Conservation (phyloP, 2,888 invertebrate genomes). For the Tyria jacobaeae region DNA sequence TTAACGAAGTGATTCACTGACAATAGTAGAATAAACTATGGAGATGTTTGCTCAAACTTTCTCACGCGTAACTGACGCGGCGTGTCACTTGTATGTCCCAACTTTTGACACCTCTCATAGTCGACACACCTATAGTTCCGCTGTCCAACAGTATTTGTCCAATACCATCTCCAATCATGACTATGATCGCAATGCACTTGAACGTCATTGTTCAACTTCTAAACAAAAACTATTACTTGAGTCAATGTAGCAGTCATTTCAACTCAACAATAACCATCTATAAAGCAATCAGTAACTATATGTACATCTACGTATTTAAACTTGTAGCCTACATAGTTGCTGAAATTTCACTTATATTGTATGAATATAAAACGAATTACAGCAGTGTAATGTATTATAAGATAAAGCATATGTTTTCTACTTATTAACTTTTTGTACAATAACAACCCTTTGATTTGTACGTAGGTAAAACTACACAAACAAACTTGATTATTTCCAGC, state of each 20-base stretch:
- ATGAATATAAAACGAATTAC: neutral
- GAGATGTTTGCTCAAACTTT: slow-evolving; percentile 83
- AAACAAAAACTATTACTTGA: slow-evolving; percentile 41
- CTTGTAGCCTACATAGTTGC: neutral
- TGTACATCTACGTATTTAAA: neutral
- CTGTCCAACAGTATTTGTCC: slow-evolving; percentile 72
- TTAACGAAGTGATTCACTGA: slow-evolving; percentile 84
- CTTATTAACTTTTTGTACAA: too few species aligned
- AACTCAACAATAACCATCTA: neutral
- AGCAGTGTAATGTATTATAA: neutral
- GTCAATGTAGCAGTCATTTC: slow-evolving; percentile 27
- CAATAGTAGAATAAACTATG: slow-evolving; percentile 79
- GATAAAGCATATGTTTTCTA: slow-evolving; percentile 5
- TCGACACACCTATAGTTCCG: slow-evolving; percentile 78
- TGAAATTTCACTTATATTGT: neutral
- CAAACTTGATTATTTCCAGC: slow-evolving; percentile 75
- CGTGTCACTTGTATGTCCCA: slow-evolving; percentile 77
- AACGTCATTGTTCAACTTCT: slow-evolving; percentile 50
- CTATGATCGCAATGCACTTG: slow-evolving; percentile 61
- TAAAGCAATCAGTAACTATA: neutral
- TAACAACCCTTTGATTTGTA: slow-evolving; percentile 62
- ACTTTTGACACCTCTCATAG: slow-evolving; percentile 80
- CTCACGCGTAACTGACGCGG: slow-evolving; percentile 77
- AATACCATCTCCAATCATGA: slow-evolving; percentile 61
- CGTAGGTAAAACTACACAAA: slow-evolving; percentile 63